These are phyloP conservation scores for Schmidtea mediterranea DNA, from an alignment of 1,140 invertebrate genomes.

Conservation along the genomic window DNA sequence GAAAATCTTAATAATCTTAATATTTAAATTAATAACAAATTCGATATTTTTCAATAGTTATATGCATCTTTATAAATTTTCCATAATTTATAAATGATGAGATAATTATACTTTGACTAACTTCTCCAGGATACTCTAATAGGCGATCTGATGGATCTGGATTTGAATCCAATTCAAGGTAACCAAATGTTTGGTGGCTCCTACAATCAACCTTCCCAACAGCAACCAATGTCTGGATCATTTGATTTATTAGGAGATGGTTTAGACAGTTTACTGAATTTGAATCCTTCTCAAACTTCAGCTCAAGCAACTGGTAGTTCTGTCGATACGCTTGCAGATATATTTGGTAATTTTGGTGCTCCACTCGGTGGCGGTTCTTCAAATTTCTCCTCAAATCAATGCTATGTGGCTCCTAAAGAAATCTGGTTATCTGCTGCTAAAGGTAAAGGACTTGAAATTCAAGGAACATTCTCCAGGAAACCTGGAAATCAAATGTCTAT, in stretches of 20 bases:
- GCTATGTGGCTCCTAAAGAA: conserved; percentile 8
- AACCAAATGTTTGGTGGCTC: conserved; percentile 20
- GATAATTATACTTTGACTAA: no score
- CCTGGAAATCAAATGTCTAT: conserved; percentile 48
- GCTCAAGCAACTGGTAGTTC: not conserved
- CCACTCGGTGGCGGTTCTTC: not conserved
- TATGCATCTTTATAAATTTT: no score
- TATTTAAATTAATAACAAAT: no score
- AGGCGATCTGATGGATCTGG: conserved; percentile 74
- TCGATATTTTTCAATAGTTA: no score
- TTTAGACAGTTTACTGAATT: conserved; percentile 46
- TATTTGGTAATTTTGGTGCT: conserved; percentile 32
- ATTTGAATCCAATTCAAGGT: conserved; percentile 41
- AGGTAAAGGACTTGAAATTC: conserved; percentile 74
- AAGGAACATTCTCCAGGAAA: conserved; percentile 58
- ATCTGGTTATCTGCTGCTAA: conserved; percentile 68
- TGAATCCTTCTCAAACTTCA: not conserved
- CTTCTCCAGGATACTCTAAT: conserved; percentile 60
- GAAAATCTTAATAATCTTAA: no score
- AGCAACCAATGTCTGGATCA: conserved; percentile 16
- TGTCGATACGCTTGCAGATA: conserved; percentile 12
- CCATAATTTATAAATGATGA: no score
- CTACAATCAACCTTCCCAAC: not conserved
- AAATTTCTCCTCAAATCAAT: not conserved
- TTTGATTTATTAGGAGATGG: conserved; percentile 47